Percentiles rank a stretch among this genome's conserved stretches.
Conservation (phyloP, 2,888 invertebrate species). For the Poecilobothrus nobilitatus region DNA sequence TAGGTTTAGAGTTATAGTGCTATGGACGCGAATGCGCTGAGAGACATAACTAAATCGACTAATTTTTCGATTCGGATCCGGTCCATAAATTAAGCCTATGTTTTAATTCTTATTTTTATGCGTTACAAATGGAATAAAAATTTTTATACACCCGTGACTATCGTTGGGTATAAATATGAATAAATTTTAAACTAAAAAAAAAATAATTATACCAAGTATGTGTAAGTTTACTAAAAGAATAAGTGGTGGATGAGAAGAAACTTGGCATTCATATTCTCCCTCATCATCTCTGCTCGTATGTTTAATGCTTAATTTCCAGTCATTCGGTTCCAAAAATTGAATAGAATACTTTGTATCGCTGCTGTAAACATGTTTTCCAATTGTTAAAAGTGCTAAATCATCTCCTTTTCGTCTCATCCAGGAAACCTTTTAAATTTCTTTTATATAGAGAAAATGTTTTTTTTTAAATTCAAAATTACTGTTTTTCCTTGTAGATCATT, state of each 20-base stretch:
- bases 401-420: conserved; percentile 62
- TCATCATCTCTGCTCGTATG: conserved; percentile 66
- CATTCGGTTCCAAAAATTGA: conserved; percentile 62
- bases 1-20: no score
- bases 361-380: conserved; percentile 56
- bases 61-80: no score
- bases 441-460: neutral
- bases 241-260: conserved; percentile 67
- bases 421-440: conserved; percentile 47
- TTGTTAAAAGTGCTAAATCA: conserved; percentile 60
- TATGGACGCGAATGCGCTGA: no score
- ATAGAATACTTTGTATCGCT: conserved; percentile 60
- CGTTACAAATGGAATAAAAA: no score
- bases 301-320: conserved; percentile 66
- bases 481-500: conserved; percentile 63
- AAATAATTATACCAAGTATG: conserved; percentile 61
- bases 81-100: no score
- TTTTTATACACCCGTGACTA: no score
- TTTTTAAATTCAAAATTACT: conserved; percentile 36
- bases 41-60: no score
- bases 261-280: conserved; percentile 72
- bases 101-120: no score
- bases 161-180: no score
- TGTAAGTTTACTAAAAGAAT: conserved; percentile 59
- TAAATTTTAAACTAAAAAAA: no score